Evolutionary conservation across 2,113 vertebrate genomes (phyloP).

Genomic region (Antechinus flavipes): DNA sequence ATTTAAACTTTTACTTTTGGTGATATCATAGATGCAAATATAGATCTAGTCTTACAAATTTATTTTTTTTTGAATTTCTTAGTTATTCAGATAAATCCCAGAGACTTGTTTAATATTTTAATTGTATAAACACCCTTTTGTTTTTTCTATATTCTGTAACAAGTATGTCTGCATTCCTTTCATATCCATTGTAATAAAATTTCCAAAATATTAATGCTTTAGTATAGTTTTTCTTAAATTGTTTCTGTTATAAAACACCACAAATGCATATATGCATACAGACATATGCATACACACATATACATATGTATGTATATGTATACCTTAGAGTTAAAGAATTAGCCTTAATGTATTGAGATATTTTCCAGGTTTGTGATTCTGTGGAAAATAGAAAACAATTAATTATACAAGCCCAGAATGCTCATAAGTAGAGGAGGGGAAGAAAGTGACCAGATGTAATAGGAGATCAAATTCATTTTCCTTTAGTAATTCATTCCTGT

Average conservation of each 20-base stretch:
- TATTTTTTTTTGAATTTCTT: neutral
- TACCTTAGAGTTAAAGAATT: neutral
- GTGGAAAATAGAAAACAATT: neutral
- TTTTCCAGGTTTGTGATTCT: neutral
- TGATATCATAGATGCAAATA: neutral
- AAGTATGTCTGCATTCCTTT: neutral
- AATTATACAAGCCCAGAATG: neutral
- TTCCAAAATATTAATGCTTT: neutral
- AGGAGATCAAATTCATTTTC: neutral
- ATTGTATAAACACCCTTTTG: neutral
- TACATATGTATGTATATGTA: too few species aligned
- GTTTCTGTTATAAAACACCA: neutral
- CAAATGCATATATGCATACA: too few species aligned
- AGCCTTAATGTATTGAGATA: neutral
- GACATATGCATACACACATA: too few species aligned
- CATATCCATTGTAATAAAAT: neutral
- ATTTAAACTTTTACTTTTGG: neutral
- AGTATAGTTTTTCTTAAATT: neutral
- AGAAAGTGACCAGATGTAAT: slow-evolving; percentile 24
- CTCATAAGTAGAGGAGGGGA: slow-evolving; percentile 29
- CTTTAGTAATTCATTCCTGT: slow-evolving; percentile 48
- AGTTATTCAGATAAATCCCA: neutral
- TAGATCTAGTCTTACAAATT: neutral
- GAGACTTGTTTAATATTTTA: neutral
- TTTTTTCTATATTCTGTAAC: neutral